phyloP scores from a whole-genome alignment of 2,113 vertebrate genomes.

The Esox niger region DNA sequence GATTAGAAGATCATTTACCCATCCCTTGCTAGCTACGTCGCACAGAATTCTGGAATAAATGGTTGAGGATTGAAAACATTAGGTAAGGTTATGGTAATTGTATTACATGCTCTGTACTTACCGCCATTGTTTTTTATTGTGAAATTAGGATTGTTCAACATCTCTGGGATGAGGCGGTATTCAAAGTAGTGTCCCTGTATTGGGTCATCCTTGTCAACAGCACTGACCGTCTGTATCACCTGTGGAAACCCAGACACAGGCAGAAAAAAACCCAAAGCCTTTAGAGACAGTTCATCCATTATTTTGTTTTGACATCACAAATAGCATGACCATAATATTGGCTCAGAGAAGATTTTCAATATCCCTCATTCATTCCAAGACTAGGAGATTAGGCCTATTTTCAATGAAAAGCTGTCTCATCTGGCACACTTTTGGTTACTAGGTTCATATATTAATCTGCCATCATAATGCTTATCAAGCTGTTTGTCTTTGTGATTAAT shows the following conservation, averaged over 20 bases:
- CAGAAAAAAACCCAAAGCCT: slow-evolving; percentile 21
- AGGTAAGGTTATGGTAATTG: background rate
- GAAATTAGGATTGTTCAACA: slow-evolving; percentile 96
- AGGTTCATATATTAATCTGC: slow-evolving; percentile 68
- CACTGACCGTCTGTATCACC: slow-evolving; percentile 96
- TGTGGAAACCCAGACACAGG: slow-evolving; percentile 62
- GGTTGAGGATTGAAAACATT: slow-evolving; percentile 22
- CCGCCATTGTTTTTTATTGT: slow-evolving; percentile 96
- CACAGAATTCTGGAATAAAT: no score
- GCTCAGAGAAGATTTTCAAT: slow-evolving; percentile 64
- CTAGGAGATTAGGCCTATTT: slow-evolving; percentile 67
- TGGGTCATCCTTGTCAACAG: slow-evolving; percentile 93
- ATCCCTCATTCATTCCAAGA: slow-evolving; percentile 54
- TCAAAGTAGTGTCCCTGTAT: slow-evolving; percentile 93
- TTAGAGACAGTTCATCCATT: slow-evolving; percentile 50
- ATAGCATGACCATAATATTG: slow-evolving; percentile 40
- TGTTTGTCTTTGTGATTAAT: slow-evolving; percentile 70
- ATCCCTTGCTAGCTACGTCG: no score
- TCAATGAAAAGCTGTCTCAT: slow-evolving; percentile 60
- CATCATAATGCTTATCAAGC: slow-evolving; percentile 60
- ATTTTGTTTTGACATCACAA: slow-evolving; percentile 39
- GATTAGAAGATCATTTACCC: no score
- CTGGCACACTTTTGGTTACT: slow-evolving; percentile 56
- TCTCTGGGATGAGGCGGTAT: slow-evolving; percentile 91
- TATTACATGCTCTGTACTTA: slow-evolving; percentile 53